These are phyloP conservation scores for Melanargia galathea DNA, from an alignment of 2,888 invertebrate genomes.

Conservation along the genomic window DNA sequence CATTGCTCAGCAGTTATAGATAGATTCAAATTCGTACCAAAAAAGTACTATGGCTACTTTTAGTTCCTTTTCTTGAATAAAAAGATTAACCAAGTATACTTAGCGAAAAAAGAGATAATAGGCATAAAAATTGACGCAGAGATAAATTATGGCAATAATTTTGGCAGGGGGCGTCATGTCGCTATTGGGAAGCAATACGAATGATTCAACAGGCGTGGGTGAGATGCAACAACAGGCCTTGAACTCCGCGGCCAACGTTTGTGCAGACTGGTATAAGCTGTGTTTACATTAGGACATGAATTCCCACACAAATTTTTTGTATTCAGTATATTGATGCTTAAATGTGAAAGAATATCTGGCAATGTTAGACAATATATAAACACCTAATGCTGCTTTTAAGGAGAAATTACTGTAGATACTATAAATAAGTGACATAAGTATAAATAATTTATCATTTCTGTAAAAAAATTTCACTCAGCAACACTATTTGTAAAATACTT, in stretches of 20 bases:
- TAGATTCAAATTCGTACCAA: no score
- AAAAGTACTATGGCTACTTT: no score
- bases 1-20: not conserved
- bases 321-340: not conserved
- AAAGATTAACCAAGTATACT: no score
- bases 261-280: constrained; percentile 27
- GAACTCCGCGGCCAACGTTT: constrained; percentile 58
- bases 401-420: not conserved
- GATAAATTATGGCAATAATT: constrained; percentile 42
- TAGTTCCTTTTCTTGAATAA: no score
- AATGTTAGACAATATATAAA: not conserved
- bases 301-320: constrained; percentile 16
- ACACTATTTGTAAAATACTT: no score
- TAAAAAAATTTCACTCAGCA: no score
- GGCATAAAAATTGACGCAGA: not conserved
- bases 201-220: constrained; percentile 71
- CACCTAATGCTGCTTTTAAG: not conserved
- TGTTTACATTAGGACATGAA: constrained; percentile 23
- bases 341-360: not conserved
- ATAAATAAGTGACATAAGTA: no score
- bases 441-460: no score
- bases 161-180: constrained; percentile 56
- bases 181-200: constrained; percentile 60
- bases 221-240: constrained; percentile 71
- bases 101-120: not conserved